Base-by-base conservation (phyloP, 2,113 vertebrate genomes). In the Calyptomena viridis region DNA sequence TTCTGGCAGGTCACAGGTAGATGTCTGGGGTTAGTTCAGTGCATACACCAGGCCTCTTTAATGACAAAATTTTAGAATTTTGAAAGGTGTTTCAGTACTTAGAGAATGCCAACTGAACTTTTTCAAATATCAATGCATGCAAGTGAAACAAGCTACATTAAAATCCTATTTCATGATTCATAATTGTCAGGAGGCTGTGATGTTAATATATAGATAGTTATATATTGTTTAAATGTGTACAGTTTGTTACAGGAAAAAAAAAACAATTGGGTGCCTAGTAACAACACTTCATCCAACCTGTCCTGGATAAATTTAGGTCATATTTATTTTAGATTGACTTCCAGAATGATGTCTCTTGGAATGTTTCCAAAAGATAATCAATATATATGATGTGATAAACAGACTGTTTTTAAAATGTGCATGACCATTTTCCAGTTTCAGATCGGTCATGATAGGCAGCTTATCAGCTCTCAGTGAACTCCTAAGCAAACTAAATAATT, bases 311-410 rank as follows among this genome's bases (percentile, higher is more conserved):
- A 89, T 42, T 91, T 52, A 87, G 80, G 66, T 87, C 84, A n/a
- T 75, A 60, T 60, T 89, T 89, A 82, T 60, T 84, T 93, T 37
- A 84, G 52, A 75, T 21, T 76, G 87, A 62, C 56, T 94, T 75
- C 37, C 23, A 87, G 68, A 87, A 87, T 82, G 24, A 58, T 75
- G 77, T 47, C 44, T 82, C 42, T 91, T 78, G 81, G 84, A 79
- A 20, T 14, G 8, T 64, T 94, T 79, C 93, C 89, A 94, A 78
- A 82, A 71, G 28, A 8, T 68, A 91, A 92, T 96, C 96, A 58
- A 97, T 97, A 91, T 46, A 78, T 30, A 55, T 68, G 24, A n/a
- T 84, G 86, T 89, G 84, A 84, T 69, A 72, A 71, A 53, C 69
- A 87, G 64, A 16, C 77, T 87, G 52, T 79, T 94, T 87, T 87